Evolutionary conservation across 2,888 invertebrate species (phyloP).

Genomic region (Acleris laterana): DNA sequence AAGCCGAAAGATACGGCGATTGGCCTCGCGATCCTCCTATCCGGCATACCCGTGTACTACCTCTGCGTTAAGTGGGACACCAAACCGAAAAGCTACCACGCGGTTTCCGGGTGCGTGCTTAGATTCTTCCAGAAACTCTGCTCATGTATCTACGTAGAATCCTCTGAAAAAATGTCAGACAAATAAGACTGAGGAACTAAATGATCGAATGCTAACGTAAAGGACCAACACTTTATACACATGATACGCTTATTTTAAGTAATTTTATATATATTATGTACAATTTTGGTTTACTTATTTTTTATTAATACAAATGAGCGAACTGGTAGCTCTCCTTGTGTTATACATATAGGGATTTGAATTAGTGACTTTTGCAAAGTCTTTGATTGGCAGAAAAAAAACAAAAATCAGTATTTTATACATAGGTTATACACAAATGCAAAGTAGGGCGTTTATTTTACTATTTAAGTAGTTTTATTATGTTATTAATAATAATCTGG

Average conservation of each 20-base stretch:
- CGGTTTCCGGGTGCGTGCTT: constrained; percentile 77
- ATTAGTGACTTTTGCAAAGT: background rate
- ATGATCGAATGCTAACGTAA: constrained; percentile 16
- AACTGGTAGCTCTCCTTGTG: background rate
- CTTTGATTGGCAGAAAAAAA: background rate
- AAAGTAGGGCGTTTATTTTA: too few relatives aligned
- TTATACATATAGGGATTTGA: background rate
- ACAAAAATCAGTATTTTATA: constrained; percentile 6
- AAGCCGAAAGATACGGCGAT: constrained; percentile 91
- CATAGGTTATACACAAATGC: background rate
- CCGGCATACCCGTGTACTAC: constrained; percentile 93
- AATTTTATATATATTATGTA: background rate
- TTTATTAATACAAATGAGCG: background rate
- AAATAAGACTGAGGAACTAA: constrained; percentile 16
- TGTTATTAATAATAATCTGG: too few relatives aligned
- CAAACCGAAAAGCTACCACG: constrained; percentile 84
- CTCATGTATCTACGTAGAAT: constrained; percentile 86
- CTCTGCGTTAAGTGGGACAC: constrained; percentile 87
- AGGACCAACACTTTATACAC: constrained; percentile 33
- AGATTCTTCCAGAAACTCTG: constrained; percentile 86
- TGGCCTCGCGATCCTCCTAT: constrained; percentile 89
- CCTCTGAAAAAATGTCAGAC: constrained; percentile 80
- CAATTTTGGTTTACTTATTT: background rate
- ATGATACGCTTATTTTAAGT: constrained; percentile 12
- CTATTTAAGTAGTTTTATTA: too few relatives aligned